Evolutionary conservation across 1,140 invertebrate species (phyloP).

Genomic region (Cyrtorhinus lividipennis): DNA sequence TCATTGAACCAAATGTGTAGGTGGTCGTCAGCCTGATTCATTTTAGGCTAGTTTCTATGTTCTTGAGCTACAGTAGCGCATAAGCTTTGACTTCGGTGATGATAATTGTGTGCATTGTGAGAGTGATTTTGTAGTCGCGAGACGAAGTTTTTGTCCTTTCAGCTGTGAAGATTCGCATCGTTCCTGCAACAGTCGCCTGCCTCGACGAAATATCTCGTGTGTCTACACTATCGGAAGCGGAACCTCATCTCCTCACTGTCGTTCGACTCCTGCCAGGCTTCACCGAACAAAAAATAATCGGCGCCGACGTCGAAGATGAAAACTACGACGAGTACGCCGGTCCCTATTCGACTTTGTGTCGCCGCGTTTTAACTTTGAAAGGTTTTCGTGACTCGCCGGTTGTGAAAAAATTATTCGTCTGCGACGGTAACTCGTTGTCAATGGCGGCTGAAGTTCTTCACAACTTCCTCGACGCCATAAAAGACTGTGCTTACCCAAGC

Average conservation of each 20-base stretch:
- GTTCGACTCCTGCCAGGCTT: slow-evolving; percentile 38
- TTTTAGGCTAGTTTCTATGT: too few species aligned
- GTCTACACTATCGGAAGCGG: neutral
- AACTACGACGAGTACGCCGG: slow-evolving; percentile 26
- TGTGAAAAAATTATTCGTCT: slow-evolving; percentile 18
- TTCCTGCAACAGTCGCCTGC: neutral
- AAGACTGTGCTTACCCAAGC: slow-evolving; percentile 24
- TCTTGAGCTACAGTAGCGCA: too few species aligned
- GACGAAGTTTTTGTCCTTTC: slow-evolving; percentile 13
- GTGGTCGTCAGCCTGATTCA: too few species aligned
- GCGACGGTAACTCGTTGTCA: slow-evolving; percentile 35
- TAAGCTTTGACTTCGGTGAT: too few species aligned
- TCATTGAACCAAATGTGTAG: too few species aligned
- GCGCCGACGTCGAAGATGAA: slow-evolving; percentile 28
- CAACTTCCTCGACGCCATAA: slow-evolving; percentile 34
- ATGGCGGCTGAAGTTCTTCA: slow-evolving; percentile 36
- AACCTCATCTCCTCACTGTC: slow-evolving; percentile 8
- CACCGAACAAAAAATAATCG: slow-evolving; percentile 45
- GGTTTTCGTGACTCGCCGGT: neutral
- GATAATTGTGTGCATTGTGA: neutral
- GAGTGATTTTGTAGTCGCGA: neutral
- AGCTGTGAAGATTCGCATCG: neutral
- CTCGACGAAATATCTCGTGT: neutral
- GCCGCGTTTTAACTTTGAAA: slow-evolving; percentile 6
- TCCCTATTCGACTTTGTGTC: slow-evolving; percentile 14